phyloP scores from a whole-genome alignment of 2,888 invertebrate species.

The Philaethria dido region DNA sequence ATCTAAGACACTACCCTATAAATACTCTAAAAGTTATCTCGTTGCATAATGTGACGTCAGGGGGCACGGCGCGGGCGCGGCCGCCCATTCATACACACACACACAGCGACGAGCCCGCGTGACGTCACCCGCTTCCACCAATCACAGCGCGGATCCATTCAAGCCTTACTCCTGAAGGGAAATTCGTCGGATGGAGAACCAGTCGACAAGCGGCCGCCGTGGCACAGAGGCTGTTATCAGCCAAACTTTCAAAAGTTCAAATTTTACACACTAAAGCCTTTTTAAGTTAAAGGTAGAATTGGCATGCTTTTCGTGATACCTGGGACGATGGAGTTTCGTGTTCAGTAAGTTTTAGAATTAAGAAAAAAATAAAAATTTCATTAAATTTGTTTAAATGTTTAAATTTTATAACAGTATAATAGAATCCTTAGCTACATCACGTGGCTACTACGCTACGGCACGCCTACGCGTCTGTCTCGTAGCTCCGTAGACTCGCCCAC shows the following conservation, averaged over 20 bases:
- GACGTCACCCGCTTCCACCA: conserved; percentile 88
- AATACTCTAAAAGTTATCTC: conserved; percentile 57
- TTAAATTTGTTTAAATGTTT: background rate
- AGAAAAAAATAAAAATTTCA: background rate
- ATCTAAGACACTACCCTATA: conserved; percentile 27
- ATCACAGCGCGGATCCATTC: conserved; percentile 87
- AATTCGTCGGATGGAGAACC: conserved; percentile 78
- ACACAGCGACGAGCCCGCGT: conserved; percentile 61
- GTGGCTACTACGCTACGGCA: conserved; percentile 71
- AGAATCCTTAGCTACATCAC: conserved; percentile 49
- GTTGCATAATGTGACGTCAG: conserved; percentile 80
- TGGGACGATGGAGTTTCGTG: conserved; percentile 5
- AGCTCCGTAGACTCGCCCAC: conserved; percentile 80
- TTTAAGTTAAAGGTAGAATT: conserved; percentile 10
- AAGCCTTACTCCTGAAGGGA: conserved; percentile 84
- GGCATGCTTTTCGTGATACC: conserved; percentile 37
- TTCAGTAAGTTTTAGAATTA: conserved; percentile 26
- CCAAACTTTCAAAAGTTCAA: background rate
- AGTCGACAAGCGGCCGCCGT: conserved; percentile 71
- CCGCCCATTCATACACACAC: conserved; percentile 73
- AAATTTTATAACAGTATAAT: background rate
- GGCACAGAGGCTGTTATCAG: conserved; percentile 44
- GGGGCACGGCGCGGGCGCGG: conserved; percentile 75
- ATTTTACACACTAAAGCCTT: background rate
- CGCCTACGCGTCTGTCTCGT: conserved; percentile 79